Evolutionary conservation across 2,888 invertebrate genomes (phyloP).

Genomic region (Tridacna crocea): DNA sequence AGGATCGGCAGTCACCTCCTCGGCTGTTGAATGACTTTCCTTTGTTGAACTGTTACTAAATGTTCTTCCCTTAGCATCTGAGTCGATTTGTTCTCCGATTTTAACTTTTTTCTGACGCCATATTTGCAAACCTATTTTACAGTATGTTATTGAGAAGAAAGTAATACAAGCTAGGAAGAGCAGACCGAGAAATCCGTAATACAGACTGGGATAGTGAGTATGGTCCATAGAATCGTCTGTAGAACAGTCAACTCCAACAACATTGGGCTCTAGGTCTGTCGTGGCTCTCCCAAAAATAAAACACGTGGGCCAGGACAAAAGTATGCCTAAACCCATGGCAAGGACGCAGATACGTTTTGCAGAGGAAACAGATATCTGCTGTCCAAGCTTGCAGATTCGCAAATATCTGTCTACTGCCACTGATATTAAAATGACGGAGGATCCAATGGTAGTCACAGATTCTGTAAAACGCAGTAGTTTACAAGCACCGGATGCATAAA

Average conservation of each 20-base stretch:
- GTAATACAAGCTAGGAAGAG: constrained; percentile 74
- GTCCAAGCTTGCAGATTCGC: constrained; percentile 76
- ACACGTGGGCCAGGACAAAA: constrained; percentile 75
- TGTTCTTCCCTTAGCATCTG: constrained; percentile 49
- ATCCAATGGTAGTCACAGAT: constrained; percentile 78
- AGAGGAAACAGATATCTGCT: constrained; percentile 71
- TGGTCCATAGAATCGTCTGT: constrained; percentile 75
- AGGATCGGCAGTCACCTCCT: constrained; percentile 36
- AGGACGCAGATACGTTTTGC: constrained; percentile 72
- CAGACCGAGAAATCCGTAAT: constrained; percentile 76
- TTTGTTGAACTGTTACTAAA: constrained; percentile 61
- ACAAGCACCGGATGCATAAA: constrained; percentile 76
- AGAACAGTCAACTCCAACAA: constrained; percentile 76
- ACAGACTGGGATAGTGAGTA: constrained; percentile 76
- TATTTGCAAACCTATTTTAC: constrained; percentile 74
- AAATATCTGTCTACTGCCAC: constrained; percentile 78
- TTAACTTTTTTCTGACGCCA: constrained; percentile 73
- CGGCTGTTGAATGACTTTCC: constrained; percentile 44
- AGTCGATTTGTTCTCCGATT: constrained; percentile 64
- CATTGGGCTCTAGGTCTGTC: constrained; percentile 61
- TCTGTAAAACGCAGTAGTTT: constrained; percentile 77
- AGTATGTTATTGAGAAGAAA: constrained; percentile 76
- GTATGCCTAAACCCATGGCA: constrained; percentile 71
- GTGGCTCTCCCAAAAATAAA: constrained; percentile 75
- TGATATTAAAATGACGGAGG: constrained; percentile 74